Percentiles rank a stretch among this genome's conserved stretches.
phyloP scores from a whole-genome alignment of 2,113 vertebrate species.

The Hystrix cristata region DNA sequence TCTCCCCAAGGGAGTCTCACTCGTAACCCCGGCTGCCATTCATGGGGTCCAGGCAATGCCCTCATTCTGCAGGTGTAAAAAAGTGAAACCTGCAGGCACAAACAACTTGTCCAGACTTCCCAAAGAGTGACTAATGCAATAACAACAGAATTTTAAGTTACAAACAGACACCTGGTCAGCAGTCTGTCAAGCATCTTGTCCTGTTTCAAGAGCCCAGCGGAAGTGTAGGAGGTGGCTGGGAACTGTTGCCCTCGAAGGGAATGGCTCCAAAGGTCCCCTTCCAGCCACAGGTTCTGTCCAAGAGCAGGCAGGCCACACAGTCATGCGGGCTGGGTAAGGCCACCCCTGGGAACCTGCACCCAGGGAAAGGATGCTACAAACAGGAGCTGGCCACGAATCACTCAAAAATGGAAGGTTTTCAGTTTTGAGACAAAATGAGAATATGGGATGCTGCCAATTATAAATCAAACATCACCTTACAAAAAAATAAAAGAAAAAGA shows the following conservation, averaged over 20 bases:
- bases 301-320: neutral
- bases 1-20: neutral
- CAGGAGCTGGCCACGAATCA: neutral
- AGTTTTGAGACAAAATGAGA: constrained; percentile 22
- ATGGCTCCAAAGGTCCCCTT: neutral
- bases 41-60: neutral
- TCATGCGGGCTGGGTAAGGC: neutral
- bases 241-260: accelerated
- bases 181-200: neutral
- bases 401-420: neutral
- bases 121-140: neutral
- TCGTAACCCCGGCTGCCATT: neutral
- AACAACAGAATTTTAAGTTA: neutral
- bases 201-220: neutral
- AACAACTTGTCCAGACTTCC: neutral
- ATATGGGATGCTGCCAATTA: neutral
- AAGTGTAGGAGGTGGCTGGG: neutral
- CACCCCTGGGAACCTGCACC: neutral
- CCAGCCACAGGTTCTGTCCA: neutral
- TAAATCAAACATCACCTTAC: constrained; percentile 37
- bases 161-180: neutral
- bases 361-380: neutral
- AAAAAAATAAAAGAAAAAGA: neutral
- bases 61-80: neutral
- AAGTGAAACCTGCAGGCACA: neutral